Base-by-base conservation (phyloP, 2,113 vertebrate genomes). In the Apeltes quadracus region DNA sequence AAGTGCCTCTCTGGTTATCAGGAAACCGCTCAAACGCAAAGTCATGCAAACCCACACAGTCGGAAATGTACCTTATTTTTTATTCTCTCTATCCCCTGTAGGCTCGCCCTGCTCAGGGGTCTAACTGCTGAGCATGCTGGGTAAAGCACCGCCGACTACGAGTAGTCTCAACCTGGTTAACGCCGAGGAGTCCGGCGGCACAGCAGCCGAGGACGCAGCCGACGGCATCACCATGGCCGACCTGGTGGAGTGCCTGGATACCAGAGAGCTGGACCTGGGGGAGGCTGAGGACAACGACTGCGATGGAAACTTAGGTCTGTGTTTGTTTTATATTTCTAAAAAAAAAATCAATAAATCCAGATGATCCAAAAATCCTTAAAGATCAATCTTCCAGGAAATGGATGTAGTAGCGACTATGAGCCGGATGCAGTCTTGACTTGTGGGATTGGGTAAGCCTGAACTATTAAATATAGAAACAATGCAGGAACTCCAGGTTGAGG, bases 171-270 rank as follows among this genome's bases (percentile, higher is more conserved):
- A 92, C 0, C 86, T 96, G 87, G 93, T 97, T 0, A 94, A 93
- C 22, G 89, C 88, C 34, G 95, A 97, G 89, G 66, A 61, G 46
- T 57, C 50, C 29, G 69, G 88, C 61, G 2, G 32, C 32, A 1
- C 27, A 10, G 62, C 5, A 0, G 44, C 7, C 10, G 20, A 27
- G 4, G 86, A 88, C 84, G 11, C 1, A 18, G 59, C n/a, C 1
- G 74, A 77, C 65, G 57, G 76, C 7, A 82, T 87, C 68, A 74
- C 59, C 0, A 97, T 98, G 96, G 95, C 92, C 38, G 95, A 95
- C 29, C 85, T 96, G 2, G 95, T 97, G 10, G 96, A 98, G 89
- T 97, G 92, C 81, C 90, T 99, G 77, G 98, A 99, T 82, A 93
- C 96, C 11, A 92, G 95, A 69, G 98, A 99, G 70, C 95, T 99